Evolutionary conservation across 2,888 invertebrate genomes (phyloP), one percentile per base, ranked within the genome.

Genomic region (Drosophila setosimentum): DNA sequence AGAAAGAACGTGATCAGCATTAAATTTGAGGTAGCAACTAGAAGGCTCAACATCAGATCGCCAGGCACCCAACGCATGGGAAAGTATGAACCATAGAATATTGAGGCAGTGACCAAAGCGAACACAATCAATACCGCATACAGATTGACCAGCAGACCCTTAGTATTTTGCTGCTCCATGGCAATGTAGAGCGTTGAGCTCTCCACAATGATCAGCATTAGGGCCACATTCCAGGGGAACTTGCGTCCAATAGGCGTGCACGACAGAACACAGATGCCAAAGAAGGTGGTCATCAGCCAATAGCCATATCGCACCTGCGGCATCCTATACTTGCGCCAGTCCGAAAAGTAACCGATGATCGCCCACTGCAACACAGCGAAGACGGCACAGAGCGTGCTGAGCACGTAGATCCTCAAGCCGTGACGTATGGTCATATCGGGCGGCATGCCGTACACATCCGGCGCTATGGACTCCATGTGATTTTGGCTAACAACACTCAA

Each of bases 1-100:
- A 86, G 24, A 21, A 86, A 87, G 59, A 85, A 86, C 0, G 73
- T 0, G 0, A 70, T 24, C 33, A 86, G 33, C 76, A 86, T 75
- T 0, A 86, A 66, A 18, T 87, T 82, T 32, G 71, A 60, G 11
- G 70, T 10, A 1, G 83, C 88, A 16, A 87, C 68, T 6, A 80
- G n/a, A 0, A 80, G n/a, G 37, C 90, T 86, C 5, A 89, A 71
- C 45, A 82, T 21, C 40, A 86, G 33, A 42, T 86, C 90, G 11
- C 85, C 85, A 1, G 85, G 85, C 3, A 86, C 76, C 18, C 82
- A 3, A 7, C 71, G 75, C 90, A 89, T 87, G 16, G 90, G 88
- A 30, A 86, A 73, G 55, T 89, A 89, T 16, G 85, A 88, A 2
- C 90, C 85, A 55, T 80, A 86, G 8, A 86, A 42, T 6, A 89